Evolutionary conservation across 2,888 invertebrate genomes (phyloP).

Genomic region (Oligia strigilis): DNA sequence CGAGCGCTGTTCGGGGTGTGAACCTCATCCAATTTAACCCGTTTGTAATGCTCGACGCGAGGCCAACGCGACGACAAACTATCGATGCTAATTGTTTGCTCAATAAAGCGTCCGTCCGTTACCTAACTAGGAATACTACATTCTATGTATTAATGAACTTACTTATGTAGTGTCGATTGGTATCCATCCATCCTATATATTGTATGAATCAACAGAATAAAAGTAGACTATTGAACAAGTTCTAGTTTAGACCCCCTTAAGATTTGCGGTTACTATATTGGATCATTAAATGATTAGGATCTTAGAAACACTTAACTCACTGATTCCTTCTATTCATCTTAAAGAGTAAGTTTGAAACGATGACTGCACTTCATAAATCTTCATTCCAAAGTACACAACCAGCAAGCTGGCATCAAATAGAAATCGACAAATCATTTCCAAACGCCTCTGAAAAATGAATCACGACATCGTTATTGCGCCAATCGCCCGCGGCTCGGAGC

Average conservation of each 20-base stretch:
- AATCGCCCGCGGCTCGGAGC: conserved; percentile 75
- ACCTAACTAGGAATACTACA: conserved; percentile 19
- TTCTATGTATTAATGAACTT: conserved; percentile 24
- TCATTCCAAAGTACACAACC: conserved; percentile 35
- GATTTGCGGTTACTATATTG: not conserved
- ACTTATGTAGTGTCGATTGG: conserved; percentile 6
- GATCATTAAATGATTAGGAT: not conserved
- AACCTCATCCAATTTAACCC: conserved; percentile 74
- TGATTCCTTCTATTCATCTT: not conserved
- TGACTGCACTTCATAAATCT: conserved; percentile 49
- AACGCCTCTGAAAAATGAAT: conserved; percentile 78
- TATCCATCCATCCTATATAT: not conserved
- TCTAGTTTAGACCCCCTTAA: not conserved
- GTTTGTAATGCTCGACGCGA: conserved; percentile 65
- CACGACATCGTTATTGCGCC: conserved; percentile 75
- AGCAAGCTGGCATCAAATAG: conserved; percentile 48
- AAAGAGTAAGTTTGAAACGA: not conserved
- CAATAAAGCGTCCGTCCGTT: conserved; percentile 41
- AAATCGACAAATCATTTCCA: conserved; percentile 67
- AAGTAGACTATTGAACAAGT: not conserved
- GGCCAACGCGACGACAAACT: conserved; percentile 46
- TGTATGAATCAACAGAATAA: not conserved
- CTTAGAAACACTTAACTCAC: not conserved
- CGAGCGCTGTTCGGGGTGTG: conserved; percentile 69
- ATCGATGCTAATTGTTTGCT: conserved; percentile 63